These are phyloP conservation scores for Acholoe squamosa DNA, from an alignment of 2,888 invertebrate genomes.

Conservation along the genomic window DNA sequence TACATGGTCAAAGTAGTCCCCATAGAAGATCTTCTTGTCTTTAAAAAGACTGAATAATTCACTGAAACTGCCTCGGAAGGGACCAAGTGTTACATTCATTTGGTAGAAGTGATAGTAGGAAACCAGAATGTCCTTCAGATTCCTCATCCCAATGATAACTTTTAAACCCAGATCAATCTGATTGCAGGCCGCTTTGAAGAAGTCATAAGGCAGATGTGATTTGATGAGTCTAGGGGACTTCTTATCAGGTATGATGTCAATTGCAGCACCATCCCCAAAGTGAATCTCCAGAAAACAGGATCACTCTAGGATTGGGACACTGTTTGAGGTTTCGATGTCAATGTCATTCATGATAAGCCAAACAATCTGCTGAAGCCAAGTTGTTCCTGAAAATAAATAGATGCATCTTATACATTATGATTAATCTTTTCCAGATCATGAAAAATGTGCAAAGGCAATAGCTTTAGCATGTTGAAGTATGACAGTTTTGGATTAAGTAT, in stretches of 20 bases:
- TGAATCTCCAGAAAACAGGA: constrained; percentile 4
- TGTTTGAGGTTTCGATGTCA: constrained; percentile 78
- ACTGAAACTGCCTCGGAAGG: constrained; percentile 45
- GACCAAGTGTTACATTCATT: constrained; percentile 29
- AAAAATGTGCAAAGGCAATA: too few species aligned
- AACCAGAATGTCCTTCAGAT: constrained; percentile 65
- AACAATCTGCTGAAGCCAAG: constrained; percentile 84
- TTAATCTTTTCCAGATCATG: neutral
- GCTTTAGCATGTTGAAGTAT: neutral
- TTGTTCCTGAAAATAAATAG: constrained; percentile 80
- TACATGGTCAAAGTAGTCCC: constrained; percentile 63
- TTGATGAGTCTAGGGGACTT: constrained; percentile 57
- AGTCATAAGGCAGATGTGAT: constrained; percentile 59
- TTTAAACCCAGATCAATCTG: neutral
- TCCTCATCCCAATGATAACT: constrained; percentile 60
- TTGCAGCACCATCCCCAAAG: neutral
- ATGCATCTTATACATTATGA: neutral
- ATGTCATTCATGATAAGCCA: constrained; percentile 82
- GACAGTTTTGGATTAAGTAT: neutral
- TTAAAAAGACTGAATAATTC: constrained; percentile 63
- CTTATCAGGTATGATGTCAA: neutral
- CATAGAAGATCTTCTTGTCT: constrained; percentile 46
- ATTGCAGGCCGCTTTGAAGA: constrained; percentile 2
- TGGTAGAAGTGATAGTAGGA: constrained; percentile 67
- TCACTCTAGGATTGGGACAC: constrained; percentile 75